A percentile compares a stretch with the other conserved stretches of the same genome.
Evolutionary conservation across 2,888 invertebrate species (phyloP).

Genomic region (Dasysyrphus albostriatus): DNA sequence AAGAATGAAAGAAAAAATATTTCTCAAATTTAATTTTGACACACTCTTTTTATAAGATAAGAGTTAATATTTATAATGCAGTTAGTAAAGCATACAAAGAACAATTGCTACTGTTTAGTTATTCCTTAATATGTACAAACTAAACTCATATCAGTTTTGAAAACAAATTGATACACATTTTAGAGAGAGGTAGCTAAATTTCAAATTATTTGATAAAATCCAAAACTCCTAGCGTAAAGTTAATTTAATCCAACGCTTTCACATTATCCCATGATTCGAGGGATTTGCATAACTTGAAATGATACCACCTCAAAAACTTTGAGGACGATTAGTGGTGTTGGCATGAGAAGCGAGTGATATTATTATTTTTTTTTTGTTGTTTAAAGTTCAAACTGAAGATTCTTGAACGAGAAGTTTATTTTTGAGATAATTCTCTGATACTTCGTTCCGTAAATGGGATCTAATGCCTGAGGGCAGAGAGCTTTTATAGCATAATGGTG

Average conservation of each 20-base stretch:
- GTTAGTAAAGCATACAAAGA: neutral
- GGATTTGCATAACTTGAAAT: conserved; percentile 36
- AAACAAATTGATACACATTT: neutral
- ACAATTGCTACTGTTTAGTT: neutral
- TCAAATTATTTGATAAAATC: conserved; percentile 12
- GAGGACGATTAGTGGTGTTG: conserved; percentile 2
- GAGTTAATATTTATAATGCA: too few relatives aligned
- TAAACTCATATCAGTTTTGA: neutral
- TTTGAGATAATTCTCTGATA: neutral
- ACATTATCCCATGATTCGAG: conserved; percentile 23
- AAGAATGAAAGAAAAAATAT: too few relatives aligned
- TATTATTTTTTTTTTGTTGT: neutral
- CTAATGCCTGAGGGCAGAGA: neutral
- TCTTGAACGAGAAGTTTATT: neutral
- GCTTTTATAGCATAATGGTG: neutral
- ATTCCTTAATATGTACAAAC: neutral
- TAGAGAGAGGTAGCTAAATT: neutral
- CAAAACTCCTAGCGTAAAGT: conserved; percentile 12
- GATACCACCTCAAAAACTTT: conserved; percentile 21
- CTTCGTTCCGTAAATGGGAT: neutral
- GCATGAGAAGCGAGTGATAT: neutral
- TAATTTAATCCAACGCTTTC: conserved; percentile 17
- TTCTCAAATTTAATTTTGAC: too few relatives aligned
- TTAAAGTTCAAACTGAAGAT: neutral
- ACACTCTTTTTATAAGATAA: too few relatives aligned